Base-by-base conservation (phyloP, 2,113 vertebrate species). In the Progne subis region DNA sequence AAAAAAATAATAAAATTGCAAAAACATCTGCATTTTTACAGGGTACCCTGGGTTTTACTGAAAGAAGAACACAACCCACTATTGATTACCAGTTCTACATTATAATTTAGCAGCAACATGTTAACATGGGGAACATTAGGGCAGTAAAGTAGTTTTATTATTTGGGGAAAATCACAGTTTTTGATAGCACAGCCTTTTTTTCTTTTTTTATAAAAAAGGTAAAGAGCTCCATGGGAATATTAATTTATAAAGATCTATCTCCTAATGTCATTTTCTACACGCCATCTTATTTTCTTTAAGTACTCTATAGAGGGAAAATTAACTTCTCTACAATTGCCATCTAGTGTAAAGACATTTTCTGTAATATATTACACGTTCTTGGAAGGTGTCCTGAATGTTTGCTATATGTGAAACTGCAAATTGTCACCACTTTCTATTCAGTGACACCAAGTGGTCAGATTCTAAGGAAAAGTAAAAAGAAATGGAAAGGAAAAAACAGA, bases 21-120 rank as follows among this genome's bases (percentile, higher is more conserved):
- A 97, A 97, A 98, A 97, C 95, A 98, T 97, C 96, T 98, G 97
- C 90, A 97, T 98, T 97, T 98, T 98, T 97, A 98, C 97, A 98
- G 97, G 96, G 97, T 97, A 97, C 97, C 98, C 97, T 97, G 97
- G 97, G 94, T 96, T 98, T 99, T 97, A 97, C 96, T 95, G 98
- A 97, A 98, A 98, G 98, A 98, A 98, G 97, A 98, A 98, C 98
- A 98, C 98, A 95, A 96, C 98, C 98, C 98, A 98, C 98, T 98
- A 98, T 95, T 98, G 98, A 98, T 98, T 98, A 98, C 98, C 98
- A 98, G 98, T 97, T 99, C 98, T 99, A 99, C 98, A 98, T 97
- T 98, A 98, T 98, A 98, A 98, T 98, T 99, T 99, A 99, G 99
- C 99, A 99, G 99, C 99, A 99, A 99, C 98, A 98, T 98, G 99